Evolutionary conservation across 2,113 vertebrate species (phyloP), one percentile per base, ranked within the genome.

Genomic region (Otocyon megalotis): DNA sequence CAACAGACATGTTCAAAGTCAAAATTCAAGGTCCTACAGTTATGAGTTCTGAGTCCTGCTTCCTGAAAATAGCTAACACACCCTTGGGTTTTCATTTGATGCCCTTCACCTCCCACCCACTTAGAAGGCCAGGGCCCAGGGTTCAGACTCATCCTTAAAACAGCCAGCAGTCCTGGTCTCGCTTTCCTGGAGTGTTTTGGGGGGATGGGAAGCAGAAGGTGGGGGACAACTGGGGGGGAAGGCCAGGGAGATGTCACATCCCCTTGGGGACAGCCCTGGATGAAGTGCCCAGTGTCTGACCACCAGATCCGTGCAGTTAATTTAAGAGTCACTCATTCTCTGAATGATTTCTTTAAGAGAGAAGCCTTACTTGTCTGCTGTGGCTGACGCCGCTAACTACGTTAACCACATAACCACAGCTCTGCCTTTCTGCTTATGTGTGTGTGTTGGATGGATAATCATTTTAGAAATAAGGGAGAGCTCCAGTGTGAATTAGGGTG

Each of bases 351-450:
- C n/a, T 91, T 96, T 80, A 54, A 77, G 89, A 93, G 53, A 80
- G 74, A 96, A 93, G 50, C 30, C 19, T 90, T 81, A 92, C 95
- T 97, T 85, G 88, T 94, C 74, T 95, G 50, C 65, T 82, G 53
- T 88, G 71, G 7, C 81, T 90, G 82, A 93, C 32, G 88, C 60
- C n/a, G 43, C 30, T 63, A 90, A 85, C 58, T 88, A 94, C 93
- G 97, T 95, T 96, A 96, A 92, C 88, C 48, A 96, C 92, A 94
- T 96, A 97, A 88, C 32, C 76, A 88, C 86, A 95, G 71, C 43
- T 96, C 95, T 96, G 24, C 53, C 76, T 83, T 79, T 84, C 67
- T 87, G 20, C 83, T 74, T 65, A 56, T 90, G 14, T 56, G 43
- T 56, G 5, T 17, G 69, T 24, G 20, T 94, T 17, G 35, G 69